A percentile compares a stretch with the other conserved stretches of the same genome.
Conservation (phyloP, 2,797 vertebrate genomes). For the Sebastiscus tertius region DNA sequence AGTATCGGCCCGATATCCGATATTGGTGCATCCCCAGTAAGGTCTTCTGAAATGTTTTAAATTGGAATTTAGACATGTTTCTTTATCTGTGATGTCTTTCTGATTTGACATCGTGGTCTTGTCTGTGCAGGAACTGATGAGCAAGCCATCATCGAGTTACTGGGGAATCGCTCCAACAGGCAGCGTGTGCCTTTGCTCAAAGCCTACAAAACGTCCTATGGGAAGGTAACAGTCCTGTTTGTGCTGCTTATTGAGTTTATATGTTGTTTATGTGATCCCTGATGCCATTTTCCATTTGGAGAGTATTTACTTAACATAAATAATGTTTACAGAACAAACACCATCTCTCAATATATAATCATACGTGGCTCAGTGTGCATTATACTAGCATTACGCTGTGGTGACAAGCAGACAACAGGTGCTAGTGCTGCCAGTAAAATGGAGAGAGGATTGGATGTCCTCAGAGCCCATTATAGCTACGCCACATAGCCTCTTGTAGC, state of each 20-base stretch:
- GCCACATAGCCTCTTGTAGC: background rate
- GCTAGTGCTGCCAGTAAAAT: slow-evolving; percentile 35
- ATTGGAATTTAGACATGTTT: background rate
- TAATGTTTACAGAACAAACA: background rate
- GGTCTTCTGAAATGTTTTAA: background rate
- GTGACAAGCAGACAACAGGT: slow-evolving; percentile 52
- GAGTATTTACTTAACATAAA: background rate
- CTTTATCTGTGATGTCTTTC: background rate
- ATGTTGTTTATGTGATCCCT: background rate
- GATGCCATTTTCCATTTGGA: background rate
- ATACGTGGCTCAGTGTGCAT: background rate
- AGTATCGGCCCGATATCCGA: no score
- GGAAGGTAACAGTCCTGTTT: slow-evolving; percentile 86
- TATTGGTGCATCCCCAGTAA: no score
- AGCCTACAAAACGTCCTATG: slow-evolving; percentile 95
- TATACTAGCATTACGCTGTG: background rate
- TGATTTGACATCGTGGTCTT: slow-evolving; percentile 24
- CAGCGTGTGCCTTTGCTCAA: slow-evolving; percentile 90
- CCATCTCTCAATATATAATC: background rate
- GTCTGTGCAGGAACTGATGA: slow-evolving; percentile 91
- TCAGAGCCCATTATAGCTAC: slow-evolving; percentile 40
- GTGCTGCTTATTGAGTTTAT: background rate
- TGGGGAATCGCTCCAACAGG: slow-evolving; percentile 91
- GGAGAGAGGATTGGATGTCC: slow-evolving; percentile 45
- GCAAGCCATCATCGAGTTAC: slow-evolving; percentile 93